phyloP scores from a whole-genome alignment of 92 coral and sea anemone genomes.

The Phenganax stokvisi region DNA sequence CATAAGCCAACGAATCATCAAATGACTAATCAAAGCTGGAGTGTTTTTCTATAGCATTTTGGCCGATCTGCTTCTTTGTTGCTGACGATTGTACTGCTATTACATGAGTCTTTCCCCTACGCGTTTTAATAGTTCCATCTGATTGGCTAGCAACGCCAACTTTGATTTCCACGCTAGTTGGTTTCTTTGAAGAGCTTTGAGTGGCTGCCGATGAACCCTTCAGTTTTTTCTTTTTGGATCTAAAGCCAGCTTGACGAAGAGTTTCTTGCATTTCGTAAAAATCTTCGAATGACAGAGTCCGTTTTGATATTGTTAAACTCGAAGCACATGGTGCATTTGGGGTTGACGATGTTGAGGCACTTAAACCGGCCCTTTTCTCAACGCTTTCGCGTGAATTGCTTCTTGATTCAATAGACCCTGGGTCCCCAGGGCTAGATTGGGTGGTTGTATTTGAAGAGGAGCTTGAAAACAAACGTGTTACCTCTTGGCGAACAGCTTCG shows the following conservation, averaged over 20 bases:
- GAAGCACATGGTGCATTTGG: conserved; percentile 12
- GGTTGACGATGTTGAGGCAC: neutral
- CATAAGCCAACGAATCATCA: conserved; percentile 26
- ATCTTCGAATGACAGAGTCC: conserved; percentile 47
- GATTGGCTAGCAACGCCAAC: conserved; percentile 40
- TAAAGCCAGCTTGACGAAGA: conserved; percentile 43
- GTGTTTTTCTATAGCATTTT: conserved; percentile 47
- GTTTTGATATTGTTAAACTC: neutral
- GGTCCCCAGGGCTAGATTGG: neutral
- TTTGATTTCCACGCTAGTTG: conserved; percentile 40
- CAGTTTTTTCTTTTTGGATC: conserved; percentile 43
- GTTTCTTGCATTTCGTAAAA: conserved; percentile 41
- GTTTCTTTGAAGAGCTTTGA: neutral
- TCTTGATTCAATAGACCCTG: neutral
- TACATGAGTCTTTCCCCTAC: conserved; percentile 47
- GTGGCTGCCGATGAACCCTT: neutral
- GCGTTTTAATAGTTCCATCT: conserved; percentile 35
- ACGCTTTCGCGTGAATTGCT: neutral
- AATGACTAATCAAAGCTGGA: conserved; percentile 46
- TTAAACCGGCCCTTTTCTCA: neutral
- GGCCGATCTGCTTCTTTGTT: conserved; percentile 35
- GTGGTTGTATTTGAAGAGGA: neutral
- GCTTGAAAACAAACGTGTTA: conserved; percentile 38
- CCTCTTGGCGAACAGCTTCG: conserved; percentile 41
- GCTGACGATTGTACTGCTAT: conserved; percentile 28